Conservation (phyloP, 2,113 vertebrate species). For the Vireo altiloquus region DNA sequence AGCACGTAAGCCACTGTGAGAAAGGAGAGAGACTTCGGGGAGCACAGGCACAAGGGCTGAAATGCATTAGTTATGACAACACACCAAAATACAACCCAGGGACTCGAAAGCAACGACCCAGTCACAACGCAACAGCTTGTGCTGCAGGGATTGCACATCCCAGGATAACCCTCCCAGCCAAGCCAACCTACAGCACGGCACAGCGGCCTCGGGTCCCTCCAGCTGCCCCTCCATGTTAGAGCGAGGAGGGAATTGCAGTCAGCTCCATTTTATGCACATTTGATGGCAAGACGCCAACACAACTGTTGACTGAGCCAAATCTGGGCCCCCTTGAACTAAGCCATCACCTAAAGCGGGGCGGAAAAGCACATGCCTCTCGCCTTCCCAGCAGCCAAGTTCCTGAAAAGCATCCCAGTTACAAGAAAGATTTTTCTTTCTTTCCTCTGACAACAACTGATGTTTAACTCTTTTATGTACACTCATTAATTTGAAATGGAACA, state of each 20-base stretch:
- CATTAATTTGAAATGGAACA: background rate
- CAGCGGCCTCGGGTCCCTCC: background rate
- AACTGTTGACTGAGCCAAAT: conserved; percentile 57
- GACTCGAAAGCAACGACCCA: background rate
- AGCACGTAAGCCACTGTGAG: background rate
- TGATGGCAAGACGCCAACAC: conserved; percentile 42
- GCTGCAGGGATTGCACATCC: background rate
- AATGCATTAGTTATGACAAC: background rate
- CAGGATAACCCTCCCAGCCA: background rate
- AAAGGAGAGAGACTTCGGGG: background rate
- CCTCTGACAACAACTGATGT: background rate
- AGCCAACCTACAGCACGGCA: background rate
- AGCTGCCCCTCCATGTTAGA: conserved; percentile 39
- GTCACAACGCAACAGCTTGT: background rate
- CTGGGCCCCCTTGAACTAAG: conserved; percentile 61
- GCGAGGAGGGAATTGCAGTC: conserved; percentile 16
- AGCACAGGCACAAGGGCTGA: background rate
- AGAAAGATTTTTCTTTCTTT: background rate
- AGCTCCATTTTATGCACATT: conserved; percentile 63
- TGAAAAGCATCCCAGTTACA: conserved; percentile 52
- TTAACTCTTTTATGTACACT: background rate
- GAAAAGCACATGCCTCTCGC: conserved; percentile 57
- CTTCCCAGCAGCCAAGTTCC: conserved; percentile 50
- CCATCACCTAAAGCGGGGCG: conserved; percentile 49
- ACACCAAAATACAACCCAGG: background rate